phyloP scores from a whole-genome alignment of 2,797 vertebrate genomes.

The Trachurus trachurus region DNA sequence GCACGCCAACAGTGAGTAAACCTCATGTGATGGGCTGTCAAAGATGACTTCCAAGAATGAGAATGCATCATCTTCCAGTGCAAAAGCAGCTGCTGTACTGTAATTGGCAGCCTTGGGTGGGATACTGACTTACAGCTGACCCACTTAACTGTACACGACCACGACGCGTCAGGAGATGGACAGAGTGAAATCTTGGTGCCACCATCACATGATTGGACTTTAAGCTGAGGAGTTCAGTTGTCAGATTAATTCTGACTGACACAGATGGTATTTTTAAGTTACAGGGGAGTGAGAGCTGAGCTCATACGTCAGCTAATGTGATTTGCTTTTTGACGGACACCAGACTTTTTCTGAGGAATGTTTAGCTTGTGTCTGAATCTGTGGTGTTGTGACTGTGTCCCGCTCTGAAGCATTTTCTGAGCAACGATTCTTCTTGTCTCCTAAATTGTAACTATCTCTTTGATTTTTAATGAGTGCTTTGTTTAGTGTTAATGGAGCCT shows the following conservation, averaged over 20 bases:
- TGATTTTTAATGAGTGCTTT: constrained; percentile 20
- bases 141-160: constrained; percentile 6
- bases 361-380: constrained; percentile 19
- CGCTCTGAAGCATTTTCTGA: constrained; percentile 4
- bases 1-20: constrained; percentile 30
- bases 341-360: constrained; percentile 32
- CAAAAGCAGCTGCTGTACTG: constrained; percentile 39
- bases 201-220: constrained; percentile 45
- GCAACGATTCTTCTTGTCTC: neutral
- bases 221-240: constrained; percentile 32
- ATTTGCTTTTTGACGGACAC: constrained; percentile 31
- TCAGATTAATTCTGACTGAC: constrained; percentile 63
- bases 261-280: constrained; percentile 63
- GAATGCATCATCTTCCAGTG: constrained; percentile 42
- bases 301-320: constrained; percentile 49
- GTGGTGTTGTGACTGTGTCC: neutral
- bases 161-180: constrained; percentile 7
- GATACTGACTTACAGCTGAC: constrained; percentile 36
- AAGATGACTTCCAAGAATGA: constrained; percentile 43
- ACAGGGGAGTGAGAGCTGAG: constrained; percentile 12
- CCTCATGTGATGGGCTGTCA: constrained; percentile 70
- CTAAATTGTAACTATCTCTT: constrained; percentile 12
- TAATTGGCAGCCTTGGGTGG: constrained; percentile 44
- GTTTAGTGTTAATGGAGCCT: constrained; percentile 21
- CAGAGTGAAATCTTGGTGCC: constrained; percentile 32